Conservation (phyloP, 2,888 invertebrate genomes). For the Portevinia maculata region DNA sequence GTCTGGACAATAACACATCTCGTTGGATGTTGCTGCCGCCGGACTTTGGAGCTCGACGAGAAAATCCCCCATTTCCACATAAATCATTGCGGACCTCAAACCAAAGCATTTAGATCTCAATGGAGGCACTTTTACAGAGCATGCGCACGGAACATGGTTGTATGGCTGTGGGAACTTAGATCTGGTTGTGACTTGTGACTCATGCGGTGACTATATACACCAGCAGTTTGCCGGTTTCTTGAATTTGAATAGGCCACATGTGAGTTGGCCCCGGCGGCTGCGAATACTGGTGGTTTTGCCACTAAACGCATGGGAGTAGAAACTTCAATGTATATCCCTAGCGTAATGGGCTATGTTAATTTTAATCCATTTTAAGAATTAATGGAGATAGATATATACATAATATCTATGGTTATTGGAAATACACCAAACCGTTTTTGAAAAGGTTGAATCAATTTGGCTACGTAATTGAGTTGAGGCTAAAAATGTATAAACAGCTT, state of each 20-base stretch:
- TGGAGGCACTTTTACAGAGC: slow-evolving; percentile 29
- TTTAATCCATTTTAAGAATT: slow-evolving; percentile 6
- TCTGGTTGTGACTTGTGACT: slow-evolving; percentile 47
- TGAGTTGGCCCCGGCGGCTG: slow-evolving; percentile 21
- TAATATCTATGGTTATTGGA: too few relatives aligned
- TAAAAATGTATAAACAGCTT: not conserved
- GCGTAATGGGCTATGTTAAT: slow-evolving; percentile 3
- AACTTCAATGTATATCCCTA: not conserved
- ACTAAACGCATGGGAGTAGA: too few relatives aligned
- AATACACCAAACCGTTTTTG: not conserved
- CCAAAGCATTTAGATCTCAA: slow-evolving; percentile 22
- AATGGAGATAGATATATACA: not conserved
- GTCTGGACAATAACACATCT: not conserved
- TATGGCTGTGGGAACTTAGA: slow-evolving; percentile 42
- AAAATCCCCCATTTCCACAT: slow-evolving; percentile 45
- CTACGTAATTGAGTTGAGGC: not conserved
- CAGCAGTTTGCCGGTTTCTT: slow-evolving; percentile 42
- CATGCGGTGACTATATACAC: slow-evolving; percentile 43
- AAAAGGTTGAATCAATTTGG: slow-evolving; percentile 13
- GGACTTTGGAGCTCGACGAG: slow-evolving; percentile 40
- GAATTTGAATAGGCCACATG: slow-evolving; percentile 44
- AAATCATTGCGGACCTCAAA: slow-evolving; percentile 50
- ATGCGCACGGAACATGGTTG: slow-evolving; percentile 36
- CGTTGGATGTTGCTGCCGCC: slow-evolving; percentile 6
- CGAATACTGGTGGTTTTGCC: too few relatives aligned